These are phyloP conservation scores for Mugil cephalus DNA, from an alignment of 2,113 vertebrate species.

Conservation along the genomic window DNA sequence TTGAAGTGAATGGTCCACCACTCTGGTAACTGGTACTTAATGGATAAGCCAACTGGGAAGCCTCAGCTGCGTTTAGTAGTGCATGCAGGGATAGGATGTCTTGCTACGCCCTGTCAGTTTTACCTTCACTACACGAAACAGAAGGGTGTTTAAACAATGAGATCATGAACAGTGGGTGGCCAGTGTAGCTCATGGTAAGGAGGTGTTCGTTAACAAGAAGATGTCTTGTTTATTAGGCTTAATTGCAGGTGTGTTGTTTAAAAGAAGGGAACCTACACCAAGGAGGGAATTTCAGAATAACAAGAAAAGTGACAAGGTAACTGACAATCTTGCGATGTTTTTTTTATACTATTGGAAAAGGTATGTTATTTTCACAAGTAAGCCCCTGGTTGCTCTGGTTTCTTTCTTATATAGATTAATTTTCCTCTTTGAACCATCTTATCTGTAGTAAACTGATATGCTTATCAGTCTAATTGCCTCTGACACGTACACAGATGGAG, in stretches of 20 bases:
- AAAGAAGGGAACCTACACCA: not conserved
- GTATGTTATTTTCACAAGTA: not conserved
- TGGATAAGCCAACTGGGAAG: conserved; percentile 28
- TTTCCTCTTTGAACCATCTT: conserved; percentile 9
- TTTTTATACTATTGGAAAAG: not conserved
- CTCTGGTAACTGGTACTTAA: conserved; percentile 54
- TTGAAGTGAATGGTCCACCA: conserved; percentile 37
- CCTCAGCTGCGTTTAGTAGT: conserved; percentile 50
- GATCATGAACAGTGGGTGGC: conserved; percentile 6
- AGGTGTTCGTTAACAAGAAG: not conserved
- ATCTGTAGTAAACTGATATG: conserved; percentile 35
- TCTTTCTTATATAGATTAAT: not conserved
- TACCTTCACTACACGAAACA: conserved; percentile 31
- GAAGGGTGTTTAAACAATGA: conserved; percentile 11
- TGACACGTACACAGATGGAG: conserved; percentile 66
- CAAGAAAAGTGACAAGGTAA: not conserved
- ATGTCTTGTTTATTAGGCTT: not conserved
- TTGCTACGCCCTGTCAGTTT: conserved; percentile 41
- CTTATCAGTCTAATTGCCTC: conserved; percentile 55
- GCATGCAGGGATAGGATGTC: conserved; percentile 40
- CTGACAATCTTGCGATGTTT: not conserved
- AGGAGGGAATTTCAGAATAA: not conserved
- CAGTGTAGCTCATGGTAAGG: conserved; percentile 2
- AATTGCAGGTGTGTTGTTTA: not conserved
- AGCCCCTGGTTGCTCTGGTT: not conserved